These are phyloP conservation scores for Baronia brevicornis DNA, from an alignment of 2,888 invertebrate species.

Conservation along the genomic window DNA sequence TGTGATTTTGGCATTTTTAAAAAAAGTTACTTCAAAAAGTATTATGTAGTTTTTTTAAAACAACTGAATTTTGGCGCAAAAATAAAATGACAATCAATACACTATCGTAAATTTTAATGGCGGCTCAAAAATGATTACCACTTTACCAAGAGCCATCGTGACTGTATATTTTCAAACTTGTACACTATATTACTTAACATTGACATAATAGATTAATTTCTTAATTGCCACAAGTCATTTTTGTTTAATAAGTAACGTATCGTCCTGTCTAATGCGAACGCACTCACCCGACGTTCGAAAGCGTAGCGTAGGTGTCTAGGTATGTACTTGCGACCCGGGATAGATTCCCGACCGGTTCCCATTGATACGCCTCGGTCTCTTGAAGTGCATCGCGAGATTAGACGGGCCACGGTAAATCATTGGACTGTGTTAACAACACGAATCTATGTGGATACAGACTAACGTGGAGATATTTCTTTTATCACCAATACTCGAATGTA, in stretches of 20 bases:
- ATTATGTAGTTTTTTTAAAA: too few relatives aligned
- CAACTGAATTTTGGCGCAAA: too few relatives aligned
- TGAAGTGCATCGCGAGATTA: constrained; percentile 13
- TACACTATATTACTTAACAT: too few relatives aligned
- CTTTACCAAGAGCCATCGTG: too few relatives aligned
- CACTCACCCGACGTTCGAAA: constrained; percentile 17
- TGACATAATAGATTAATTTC: too few relatives aligned
- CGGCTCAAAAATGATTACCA: too few relatives aligned
- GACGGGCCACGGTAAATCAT: constrained; percentile 14
- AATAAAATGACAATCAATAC: too few relatives aligned
- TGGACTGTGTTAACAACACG: constrained; percentile 5
- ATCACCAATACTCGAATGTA: neutral
- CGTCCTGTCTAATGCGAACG: constrained; percentile 1
- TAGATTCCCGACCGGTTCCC: constrained; percentile 33
- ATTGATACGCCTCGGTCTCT: constrained; percentile 12
- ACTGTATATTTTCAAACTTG: too few relatives aligned
- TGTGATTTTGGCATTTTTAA: too few relatives aligned
- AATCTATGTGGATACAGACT: too few relatives aligned
- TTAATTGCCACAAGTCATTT: neutral
- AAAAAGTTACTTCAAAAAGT: too few relatives aligned
- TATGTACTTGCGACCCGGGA: constrained; percentile 24
- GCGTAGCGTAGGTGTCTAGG: constrained; percentile 27
- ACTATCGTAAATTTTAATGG: too few relatives aligned
- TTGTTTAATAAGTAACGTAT: constrained; percentile 2
- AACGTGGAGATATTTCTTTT: neutral